Evolutionary conservation across 2,113 vertebrate species (phyloP), one percentile per base, ranked within the genome.

Genomic region (Ageneiosus marmoratus): DNA sequence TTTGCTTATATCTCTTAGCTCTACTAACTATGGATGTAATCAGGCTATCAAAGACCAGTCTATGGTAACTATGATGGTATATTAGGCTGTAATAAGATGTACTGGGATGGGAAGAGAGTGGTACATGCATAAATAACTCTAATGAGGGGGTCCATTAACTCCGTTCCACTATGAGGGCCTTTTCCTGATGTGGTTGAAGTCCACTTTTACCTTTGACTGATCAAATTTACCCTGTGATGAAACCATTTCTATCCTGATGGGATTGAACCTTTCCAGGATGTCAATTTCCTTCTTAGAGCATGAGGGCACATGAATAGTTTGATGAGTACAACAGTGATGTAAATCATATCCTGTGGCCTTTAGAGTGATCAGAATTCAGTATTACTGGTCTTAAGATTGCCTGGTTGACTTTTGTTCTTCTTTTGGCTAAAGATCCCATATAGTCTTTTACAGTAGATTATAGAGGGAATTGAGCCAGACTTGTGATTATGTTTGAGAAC

Each of bases 401-500:
- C 46, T 22, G 29, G 2, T 58, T 7, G 4, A 50, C 27, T 29
- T 46, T 72, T 48, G 24, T 72, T 48, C 37, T 55, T 9, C 22
- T 55, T 58, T 58, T 58, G 2, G 44, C 4, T 22, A 34, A 76
- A 76, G 18, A 3, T 53, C 18, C 50, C 62, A 70, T 5, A 58
- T 81, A 37, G 29, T 58, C 29, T 1, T 60, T 75, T 83, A 80
- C 69, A 60, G 51, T 81, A 72, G 53, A 60, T 29, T 78, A 22
- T 32, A 37, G 24, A 22, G n/a, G 24, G 37, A 46, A 78, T 51
- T 12, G 29, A 65, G 60, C 67, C 29, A 20, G 50, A 60, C 46
- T n/a, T 53, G 72, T 70, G 72, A 86, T 53, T 24, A 55, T 46
- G 62, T 53, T 76, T 73, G 75, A 78, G 24, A 75, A 86, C 32